Percentiles rank a stretch among this genome's conserved stretches.
These are phyloP conservation scores for Verasper variegatus DNA, from an alignment of 2,113 vertebrate species.

Conservation along the genomic window DNA sequence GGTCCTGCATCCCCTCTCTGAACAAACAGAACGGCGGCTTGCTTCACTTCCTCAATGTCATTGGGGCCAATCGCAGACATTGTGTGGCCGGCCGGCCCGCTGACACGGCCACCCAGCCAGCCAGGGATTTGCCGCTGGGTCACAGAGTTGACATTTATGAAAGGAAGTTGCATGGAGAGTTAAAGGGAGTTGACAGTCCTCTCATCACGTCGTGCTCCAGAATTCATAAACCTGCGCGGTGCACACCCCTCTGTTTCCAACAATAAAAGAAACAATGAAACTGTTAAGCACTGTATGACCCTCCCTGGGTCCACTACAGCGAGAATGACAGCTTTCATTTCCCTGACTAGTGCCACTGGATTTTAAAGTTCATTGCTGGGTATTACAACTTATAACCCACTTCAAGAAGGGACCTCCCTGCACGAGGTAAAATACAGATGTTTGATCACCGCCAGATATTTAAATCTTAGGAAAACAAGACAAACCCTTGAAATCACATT, in stretches of 20 bases:
- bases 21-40: slow-evolving; percentile 67
- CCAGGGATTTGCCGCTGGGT: slow-evolving; percentile 67
- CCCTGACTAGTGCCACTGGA: slow-evolving; percentile 38
- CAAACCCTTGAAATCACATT: slow-evolving; percentile 7
- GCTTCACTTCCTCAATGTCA: slow-evolving; percentile 67
- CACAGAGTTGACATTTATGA: slow-evolving; percentile 72
- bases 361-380: slow-evolving; percentile 18
- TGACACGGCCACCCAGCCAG: slow-evolving; percentile 57
- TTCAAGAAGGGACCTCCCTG: slow-evolving; percentile 5
- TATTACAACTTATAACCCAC: slow-evolving; percentile 9
- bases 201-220: slow-evolving; percentile 66
- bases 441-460: slow-evolving; percentile 22
- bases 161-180: slow-evolving; percentile 73
- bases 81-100: slow-evolving; percentile 57
- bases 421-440: slow-evolving; percentile 21
- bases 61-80: slow-evolving; percentile 64
- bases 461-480: slow-evolving; percentile 3
- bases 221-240: slow-evolving; percentile 42
- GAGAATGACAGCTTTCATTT: slow-evolving; percentile 62
- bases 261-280: slow-evolving; percentile 76
- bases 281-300: slow-evolving; percentile 59
- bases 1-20: slow-evolving; percentile 61
- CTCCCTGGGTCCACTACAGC: slow-evolving; percentile 54
- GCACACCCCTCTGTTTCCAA: slow-evolving; percentile 64
- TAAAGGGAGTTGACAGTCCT: slow-evolving; percentile 69